Conservation (phyloP, 1,140 invertebrate species). For the Ylistrum balloti region DNA sequence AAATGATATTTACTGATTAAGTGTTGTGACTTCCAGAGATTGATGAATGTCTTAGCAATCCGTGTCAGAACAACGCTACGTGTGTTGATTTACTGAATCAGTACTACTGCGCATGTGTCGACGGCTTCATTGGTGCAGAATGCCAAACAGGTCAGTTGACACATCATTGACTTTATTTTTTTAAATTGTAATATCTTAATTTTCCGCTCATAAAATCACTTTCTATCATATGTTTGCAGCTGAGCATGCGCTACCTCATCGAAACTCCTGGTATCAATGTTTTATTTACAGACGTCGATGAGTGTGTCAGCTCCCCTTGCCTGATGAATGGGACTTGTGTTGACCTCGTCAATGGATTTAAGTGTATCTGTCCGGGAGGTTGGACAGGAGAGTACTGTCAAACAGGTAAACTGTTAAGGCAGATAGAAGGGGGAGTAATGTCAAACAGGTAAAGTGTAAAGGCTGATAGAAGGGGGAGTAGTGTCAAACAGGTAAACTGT, state of each 20-base stretch:
- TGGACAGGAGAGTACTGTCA: conserved; percentile 2
- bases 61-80: conserved; percentile 42
- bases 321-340: conserved; percentile 30
- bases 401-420: neutral
- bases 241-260: too few relatives aligned
- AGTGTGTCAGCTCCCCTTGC: neutral
- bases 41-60: conserved; percentile 46
- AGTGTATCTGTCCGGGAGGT: neutral
- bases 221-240: too few relatives aligned
- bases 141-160: conserved; percentile 47
- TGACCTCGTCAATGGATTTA: neutral
- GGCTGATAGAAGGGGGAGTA: too few relatives aligned
- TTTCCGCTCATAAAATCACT: too few relatives aligned
- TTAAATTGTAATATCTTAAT: too few relatives aligned
- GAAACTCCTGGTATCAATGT: too few relatives aligned
- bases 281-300: neutral
- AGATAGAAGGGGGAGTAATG: too few relatives aligned
- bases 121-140: neutral
- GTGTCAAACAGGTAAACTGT: too few relatives aligned
- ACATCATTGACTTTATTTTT: too few relatives aligned
- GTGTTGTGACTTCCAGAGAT: conserved; percentile 45
- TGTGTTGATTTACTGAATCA: conserved; percentile 44
- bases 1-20: too few relatives aligned
- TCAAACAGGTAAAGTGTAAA: too few relatives aligned
- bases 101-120: conserved; percentile 43